phyloP scores from a whole-genome alignment of 2,797 vertebrate genomes.

The Parambassis ranga region DNA sequence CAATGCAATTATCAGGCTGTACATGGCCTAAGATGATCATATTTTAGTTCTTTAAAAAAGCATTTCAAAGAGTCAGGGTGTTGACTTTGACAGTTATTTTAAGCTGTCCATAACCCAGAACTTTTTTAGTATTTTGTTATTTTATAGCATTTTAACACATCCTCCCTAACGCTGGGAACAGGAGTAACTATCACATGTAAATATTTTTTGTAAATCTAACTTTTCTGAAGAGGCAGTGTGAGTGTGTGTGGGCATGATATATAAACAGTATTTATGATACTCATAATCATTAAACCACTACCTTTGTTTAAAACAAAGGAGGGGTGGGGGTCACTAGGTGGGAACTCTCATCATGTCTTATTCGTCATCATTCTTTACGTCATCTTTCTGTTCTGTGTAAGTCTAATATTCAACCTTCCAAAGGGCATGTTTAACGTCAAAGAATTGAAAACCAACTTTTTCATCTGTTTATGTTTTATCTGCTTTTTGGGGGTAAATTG shows the following conservation, averaged over 20 bases:
- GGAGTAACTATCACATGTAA: conserved; percentile 53
- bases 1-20: not conserved
- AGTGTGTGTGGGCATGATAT: conserved; percentile 34
- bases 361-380: not conserved
- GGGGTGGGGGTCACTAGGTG: not conserved
- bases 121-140: not conserved
- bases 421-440: not conserved
- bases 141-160: conserved; percentile 6
- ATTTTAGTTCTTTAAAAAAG: too few species aligned
- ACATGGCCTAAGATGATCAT: too few species aligned
- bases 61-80: conserved; percentile 9
- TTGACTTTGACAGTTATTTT: not conserved
- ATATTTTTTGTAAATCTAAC: conserved; percentile 55
- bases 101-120: not conserved
- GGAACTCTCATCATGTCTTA: conserved; percentile 4
- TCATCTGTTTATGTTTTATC: not conserved
- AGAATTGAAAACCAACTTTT: not conserved
- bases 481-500: too few species aligned
- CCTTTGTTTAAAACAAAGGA: conserved; percentile 5
- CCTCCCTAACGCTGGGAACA: conserved; percentile 57
- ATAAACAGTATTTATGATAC: conserved; percentile 50
- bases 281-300: conserved; percentile 24
- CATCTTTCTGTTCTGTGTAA: not conserved
- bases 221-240: conserved; percentile 16
- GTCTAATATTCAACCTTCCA: not conserved